A percentile compares a stretch with the other conserved stretches of the same genome.
These are phyloP conservation scores for Atlantisia rogersi DNA, from an alignment of 2,113 vertebrate species.

Conservation along the genomic window DNA sequence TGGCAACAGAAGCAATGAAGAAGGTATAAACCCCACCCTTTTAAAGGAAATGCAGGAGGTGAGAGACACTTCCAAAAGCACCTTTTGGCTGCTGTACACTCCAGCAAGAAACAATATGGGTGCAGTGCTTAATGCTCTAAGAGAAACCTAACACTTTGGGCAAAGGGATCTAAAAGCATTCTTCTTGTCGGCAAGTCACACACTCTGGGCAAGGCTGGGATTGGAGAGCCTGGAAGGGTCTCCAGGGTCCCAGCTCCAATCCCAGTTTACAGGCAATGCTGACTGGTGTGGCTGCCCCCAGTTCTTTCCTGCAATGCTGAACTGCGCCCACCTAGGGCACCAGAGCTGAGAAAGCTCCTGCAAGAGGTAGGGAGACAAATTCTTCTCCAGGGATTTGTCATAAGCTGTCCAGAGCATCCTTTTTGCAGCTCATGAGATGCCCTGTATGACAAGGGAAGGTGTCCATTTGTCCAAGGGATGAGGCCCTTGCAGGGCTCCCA, in stretches of 20 bases:
- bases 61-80: background rate
- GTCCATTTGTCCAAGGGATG: background rate
- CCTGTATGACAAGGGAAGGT: background rate
- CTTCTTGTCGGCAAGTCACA: background rate
- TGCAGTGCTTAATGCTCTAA: background rate
- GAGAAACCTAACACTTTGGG: background rate
- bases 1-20: background rate
- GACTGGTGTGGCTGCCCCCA: background rate
- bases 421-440: background rate
- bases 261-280: background rate
- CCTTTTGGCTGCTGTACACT: background rate
- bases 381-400: background rate
- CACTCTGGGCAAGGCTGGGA: background rate
- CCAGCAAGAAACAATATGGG: background rate
- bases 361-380: accelerated
- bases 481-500: background rate
- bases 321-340: accelerated
- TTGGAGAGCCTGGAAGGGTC: too few relatives aligned
- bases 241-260: accelerated
- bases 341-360: background rate
- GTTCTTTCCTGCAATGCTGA: background rate
- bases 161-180: background rate
- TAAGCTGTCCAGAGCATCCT: background rate
- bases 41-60: background rate
- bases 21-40: background rate